Evolutionary conservation across 2,888 invertebrate genomes (phyloP), one percentile per base, ranked within the genome.

Genomic region (Cabera pusaria): DNA sequence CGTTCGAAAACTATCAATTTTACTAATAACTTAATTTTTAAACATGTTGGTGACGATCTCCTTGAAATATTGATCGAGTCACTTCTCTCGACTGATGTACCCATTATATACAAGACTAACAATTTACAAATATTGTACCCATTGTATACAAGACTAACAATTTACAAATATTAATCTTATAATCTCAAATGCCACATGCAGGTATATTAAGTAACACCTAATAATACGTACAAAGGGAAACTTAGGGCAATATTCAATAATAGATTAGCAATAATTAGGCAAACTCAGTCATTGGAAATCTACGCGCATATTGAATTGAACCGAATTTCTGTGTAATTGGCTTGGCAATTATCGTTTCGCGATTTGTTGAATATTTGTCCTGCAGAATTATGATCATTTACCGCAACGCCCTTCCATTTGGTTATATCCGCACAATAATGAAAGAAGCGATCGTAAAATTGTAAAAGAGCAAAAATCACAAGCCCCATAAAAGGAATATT

Each of bases 401-500:
- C 20, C 21, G 23, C 33, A 23, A 2, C 16, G 23, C 20, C 24
- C 27, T 17, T 12, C 12, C 14, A 26, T 29, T 33, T 35, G 31
- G 23, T 51, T 34, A 44, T 40, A 43, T 45, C 31, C 40, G 52
- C 58, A 49, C 55, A 32, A 16, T 31, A 56, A 58, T 44, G 44
- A 28, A 44, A 48, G 45, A 37, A 51, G 35, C 45, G 47, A 56
- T 59, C 49, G 57, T 48, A 14, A 59, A 46, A 62, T 56, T 46
- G 50, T 52, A 52, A 59, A 62, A 52, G 39, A 31, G 44, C 51
- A 53, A 58, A 68, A 72, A 69, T 68, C 61, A 55, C 63, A 56
- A 59, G 55, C 59, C 65, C 62, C 64, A 67, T 64, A 71, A 74
- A 70, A 71, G 65, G 46, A 73, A 72, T 68, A 71, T 74, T 75